These are phyloP conservation scores for Drosophila kanapiae DNA, from an alignment of 1,140 invertebrate species.

Conservation along the genomic window DNA sequence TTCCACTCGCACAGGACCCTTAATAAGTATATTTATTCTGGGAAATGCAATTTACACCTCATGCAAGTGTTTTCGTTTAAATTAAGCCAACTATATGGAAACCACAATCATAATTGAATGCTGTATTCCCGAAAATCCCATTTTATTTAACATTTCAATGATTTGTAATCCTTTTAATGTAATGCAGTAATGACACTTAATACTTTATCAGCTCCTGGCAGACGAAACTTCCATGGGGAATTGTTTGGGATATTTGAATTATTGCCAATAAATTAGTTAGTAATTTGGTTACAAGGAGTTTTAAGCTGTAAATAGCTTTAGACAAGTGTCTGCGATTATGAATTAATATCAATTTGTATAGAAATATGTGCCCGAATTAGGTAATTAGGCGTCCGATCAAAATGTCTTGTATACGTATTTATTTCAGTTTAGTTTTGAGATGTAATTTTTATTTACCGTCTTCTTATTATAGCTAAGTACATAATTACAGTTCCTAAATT, in stretches of 20 bases:
- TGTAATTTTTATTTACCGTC: too few relatives aligned
- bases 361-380: neutral
- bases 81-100: constrained; percentile 24
- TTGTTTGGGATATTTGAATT: neutral
- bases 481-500: too few relatives aligned
- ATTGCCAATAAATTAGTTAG: constrained; percentile 2
- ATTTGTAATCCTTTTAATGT: constrained; percentile 11
- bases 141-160: constrained; percentile 24
- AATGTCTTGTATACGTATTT: neutral
- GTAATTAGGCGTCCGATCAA: neutral
- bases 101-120: constrained; percentile 8
- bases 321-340: neutral
- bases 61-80: constrained; percentile 1
- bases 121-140: constrained; percentile 8
- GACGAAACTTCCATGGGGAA: neutral
- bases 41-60: neutral
- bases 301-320: neutral
- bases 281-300: neutral
- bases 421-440: neutral
- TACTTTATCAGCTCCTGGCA: constrained; percentile 10
- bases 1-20: neutral
- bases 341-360: neutral
- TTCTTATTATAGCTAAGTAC: too few relatives aligned
- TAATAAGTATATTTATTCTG: neutral
- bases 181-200: constrained; percentile 15